Conservation (phyloP, 2,797 vertebrate genomes). For the Acanthurus tractus region DNA sequence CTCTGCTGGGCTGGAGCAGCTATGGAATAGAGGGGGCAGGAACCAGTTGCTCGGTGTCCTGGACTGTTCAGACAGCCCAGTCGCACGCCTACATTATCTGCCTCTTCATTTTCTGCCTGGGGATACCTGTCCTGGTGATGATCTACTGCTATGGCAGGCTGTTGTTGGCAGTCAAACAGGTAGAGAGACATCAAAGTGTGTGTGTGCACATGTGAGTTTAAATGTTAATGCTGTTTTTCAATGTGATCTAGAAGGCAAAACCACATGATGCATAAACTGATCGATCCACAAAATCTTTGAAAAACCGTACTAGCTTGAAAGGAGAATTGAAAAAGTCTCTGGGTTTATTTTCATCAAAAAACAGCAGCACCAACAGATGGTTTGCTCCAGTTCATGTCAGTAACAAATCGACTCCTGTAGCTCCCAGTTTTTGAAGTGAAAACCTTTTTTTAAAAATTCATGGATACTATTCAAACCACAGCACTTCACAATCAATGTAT, state of each 20-base stretch:
- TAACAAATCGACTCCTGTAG: background rate
- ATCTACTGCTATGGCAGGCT: conserved; percentile 91
- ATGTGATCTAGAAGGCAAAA: background rate
- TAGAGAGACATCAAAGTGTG: conserved; percentile 50
- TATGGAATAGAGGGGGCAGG: conserved; percentile 90
- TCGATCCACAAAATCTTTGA: background rate
- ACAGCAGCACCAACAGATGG: background rate
- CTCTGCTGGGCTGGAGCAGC: conserved; percentile 92
- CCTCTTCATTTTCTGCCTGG: conserved; percentile 92
- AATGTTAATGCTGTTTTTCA: conserved; percentile 5
- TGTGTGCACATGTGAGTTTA: conserved; percentile 1
- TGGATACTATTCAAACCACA: background rate
- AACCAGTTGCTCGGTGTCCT: conserved; percentile 91
- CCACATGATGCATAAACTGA: background rate
- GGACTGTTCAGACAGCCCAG: conserved; percentile 85
- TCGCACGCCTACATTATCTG: conserved; percentile 92
- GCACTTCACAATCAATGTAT: no score
- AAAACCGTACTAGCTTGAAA: background rate
- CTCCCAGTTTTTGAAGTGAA: background rate
- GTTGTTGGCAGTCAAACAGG: conserved; percentile 90
- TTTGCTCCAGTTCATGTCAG: background rate
- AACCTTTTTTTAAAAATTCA: background rate
- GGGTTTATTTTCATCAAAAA: background rate
- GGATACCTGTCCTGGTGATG: conserved; percentile 89
- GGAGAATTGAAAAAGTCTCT: background rate